These are phyloP conservation scores for human (Homo sapiens) DNA, from an alignment of 2,113 vertebrate species.

Conservation along the genomic window DNA sequence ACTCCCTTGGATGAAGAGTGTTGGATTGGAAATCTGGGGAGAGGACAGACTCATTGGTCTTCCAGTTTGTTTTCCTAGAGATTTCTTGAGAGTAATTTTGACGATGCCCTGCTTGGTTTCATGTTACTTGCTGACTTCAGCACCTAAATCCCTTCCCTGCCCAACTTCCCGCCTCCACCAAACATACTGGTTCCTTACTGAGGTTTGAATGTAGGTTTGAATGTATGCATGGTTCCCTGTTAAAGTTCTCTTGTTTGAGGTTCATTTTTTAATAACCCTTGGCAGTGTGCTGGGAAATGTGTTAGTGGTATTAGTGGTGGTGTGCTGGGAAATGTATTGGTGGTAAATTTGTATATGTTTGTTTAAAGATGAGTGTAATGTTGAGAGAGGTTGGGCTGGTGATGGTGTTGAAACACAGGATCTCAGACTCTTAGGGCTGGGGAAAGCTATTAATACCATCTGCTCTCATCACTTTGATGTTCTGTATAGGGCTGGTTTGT, in stretches of 20 bases:
- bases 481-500: neutral
- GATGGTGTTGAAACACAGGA: neutral
- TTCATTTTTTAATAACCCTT: neutral
- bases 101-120: neutral
- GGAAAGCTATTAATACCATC: neutral
- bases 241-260: neutral
- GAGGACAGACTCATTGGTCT: neutral
- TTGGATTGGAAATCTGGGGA: neutral
- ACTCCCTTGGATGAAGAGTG: neutral
- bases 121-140: neutral
- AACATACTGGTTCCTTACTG: neutral
- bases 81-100: neutral
- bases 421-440: neutral
- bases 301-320: neutral
- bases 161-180: neutral
- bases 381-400: neutral
- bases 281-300: neutral
- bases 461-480: neutral
- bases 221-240: neutral
- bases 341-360: neutral
- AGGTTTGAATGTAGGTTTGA: neutral
- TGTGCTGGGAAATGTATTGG: accelerated
- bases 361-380: neutral
- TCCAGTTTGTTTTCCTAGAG: neutral
- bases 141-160: neutral